Conservation (phyloP, 1,140 invertebrate species). For the Phocides pigmalion region DNA sequence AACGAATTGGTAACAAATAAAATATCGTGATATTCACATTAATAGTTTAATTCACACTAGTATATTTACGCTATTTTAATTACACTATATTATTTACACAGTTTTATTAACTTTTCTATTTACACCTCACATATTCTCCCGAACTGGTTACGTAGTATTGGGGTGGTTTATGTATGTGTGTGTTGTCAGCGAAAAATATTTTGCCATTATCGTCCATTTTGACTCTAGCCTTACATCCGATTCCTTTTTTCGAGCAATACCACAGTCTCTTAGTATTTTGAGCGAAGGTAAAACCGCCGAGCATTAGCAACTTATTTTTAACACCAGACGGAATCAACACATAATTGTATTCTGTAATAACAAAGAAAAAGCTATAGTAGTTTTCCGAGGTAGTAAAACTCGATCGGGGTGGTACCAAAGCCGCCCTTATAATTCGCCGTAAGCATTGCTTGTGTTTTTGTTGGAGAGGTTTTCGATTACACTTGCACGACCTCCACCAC, state of each 20-base stretch:
- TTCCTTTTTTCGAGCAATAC: slow-evolving; percentile 46
- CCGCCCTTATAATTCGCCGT: too few relatives aligned
- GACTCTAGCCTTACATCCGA: slow-evolving; percentile 41
- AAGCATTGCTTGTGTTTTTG: too few relatives aligned
- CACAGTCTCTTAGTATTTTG: slow-evolving; percentile 36
- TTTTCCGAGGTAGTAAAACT: too few relatives aligned
- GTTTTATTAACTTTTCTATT: too few relatives aligned
- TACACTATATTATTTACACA: too few relatives aligned
- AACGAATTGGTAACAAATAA: too few relatives aligned
- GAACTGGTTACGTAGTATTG: slow-evolving; percentile 28
- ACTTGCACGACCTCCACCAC: too few relatives aligned
- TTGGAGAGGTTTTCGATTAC: too few relatives aligned
- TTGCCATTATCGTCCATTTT: slow-evolving; percentile 31
- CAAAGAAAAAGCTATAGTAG: not conserved
- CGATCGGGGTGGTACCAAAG: too few relatives aligned
- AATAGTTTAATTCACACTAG: too few relatives aligned
- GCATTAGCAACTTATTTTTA: slow-evolving; percentile 44
- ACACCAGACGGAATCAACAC: slow-evolving; percentile 36
- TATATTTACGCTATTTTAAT: too few relatives aligned
- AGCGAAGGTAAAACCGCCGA: slow-evolving; percentile 44
- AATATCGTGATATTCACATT: too few relatives aligned
- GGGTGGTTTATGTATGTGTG: slow-evolving; percentile 33
- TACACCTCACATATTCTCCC: not conserved
- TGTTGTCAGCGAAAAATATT: slow-evolving; percentile 23
- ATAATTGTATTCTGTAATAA: slow-evolving; percentile 31